Percentiles rank a stretch among this genome's conserved stretches.
Evolutionary conservation across 1,140 invertebrate species (phyloP).

Genomic region (Micrasema longulum): DNA sequence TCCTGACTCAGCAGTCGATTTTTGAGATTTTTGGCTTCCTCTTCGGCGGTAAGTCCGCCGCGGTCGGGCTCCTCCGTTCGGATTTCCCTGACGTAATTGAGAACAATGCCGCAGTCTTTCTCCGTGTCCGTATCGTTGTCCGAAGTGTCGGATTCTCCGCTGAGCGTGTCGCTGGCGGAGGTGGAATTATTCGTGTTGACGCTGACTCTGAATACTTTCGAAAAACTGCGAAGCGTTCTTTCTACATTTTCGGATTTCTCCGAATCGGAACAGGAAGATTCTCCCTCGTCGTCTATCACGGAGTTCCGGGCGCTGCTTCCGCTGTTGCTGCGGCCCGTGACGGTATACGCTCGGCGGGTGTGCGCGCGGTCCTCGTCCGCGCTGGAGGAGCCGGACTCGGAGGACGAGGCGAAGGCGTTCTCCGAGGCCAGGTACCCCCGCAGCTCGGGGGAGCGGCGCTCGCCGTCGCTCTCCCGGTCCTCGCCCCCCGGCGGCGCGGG

Average conservation of each 20-base stretch:
- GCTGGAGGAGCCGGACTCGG: slow-evolving; percentile 66
- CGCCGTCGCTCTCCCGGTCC: not conserved
- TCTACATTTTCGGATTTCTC: slow-evolving; percentile 75
- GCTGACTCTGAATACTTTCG: slow-evolving; percentile 79
- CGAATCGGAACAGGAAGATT: slow-evolving; percentile 68
- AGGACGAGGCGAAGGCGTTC: slow-evolving; percentile 68
- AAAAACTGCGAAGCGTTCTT: slow-evolving; percentile 71
- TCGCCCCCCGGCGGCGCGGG: not conserved
- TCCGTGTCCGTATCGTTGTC: slow-evolving; percentile 70
- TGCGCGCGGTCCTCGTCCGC: slow-evolving; percentile 61
- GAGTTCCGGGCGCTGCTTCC: slow-evolving; percentile 61
- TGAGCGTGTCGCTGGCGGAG: slow-evolving; percentile 70
- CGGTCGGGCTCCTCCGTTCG: slow-evolving; percentile 21
- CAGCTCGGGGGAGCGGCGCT: slow-evolving; percentile 37
- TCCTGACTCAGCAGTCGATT: slow-evolving; percentile 41
- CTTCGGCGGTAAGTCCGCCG: slow-evolving; percentile 39
- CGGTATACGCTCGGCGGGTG: slow-evolving; percentile 59
- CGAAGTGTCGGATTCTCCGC: slow-evolving; percentile 68
- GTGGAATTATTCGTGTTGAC: slow-evolving; percentile 78
- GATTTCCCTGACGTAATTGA: slow-evolving; percentile 63
- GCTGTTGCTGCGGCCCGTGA: slow-evolving; percentile 65
- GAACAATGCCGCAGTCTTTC: slow-evolving; percentile 62
- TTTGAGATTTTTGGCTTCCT: slow-evolving; percentile 42
- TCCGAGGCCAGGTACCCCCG: slow-evolving; percentile 70
- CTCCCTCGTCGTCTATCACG: slow-evolving; percentile 61